A percentile compares a stretch with the other conserved stretches of the same genome.
These are phyloP conservation scores for Micromussa lordhowensis DNA, from an alignment of 92 coral and sea anemone genomes.

Conservation along the genomic window DNA sequence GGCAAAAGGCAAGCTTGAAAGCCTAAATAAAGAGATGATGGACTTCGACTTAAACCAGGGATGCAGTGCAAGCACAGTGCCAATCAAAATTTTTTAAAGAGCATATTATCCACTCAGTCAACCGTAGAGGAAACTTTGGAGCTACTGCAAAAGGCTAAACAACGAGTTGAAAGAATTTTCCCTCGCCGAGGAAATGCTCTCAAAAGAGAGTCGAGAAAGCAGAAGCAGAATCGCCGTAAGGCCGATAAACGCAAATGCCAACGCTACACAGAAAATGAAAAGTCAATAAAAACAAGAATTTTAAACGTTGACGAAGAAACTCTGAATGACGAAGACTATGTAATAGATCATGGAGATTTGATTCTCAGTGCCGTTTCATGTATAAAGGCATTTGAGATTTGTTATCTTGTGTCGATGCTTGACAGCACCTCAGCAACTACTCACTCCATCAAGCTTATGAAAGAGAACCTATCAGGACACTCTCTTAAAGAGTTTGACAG, in stretches of 20 bases:
- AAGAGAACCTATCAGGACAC: conserved; percentile 45
- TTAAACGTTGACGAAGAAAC: conserved; percentile 50
- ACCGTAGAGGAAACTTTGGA: conserved; percentile 44
- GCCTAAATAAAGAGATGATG: no score
- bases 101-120: conserved; percentile 28
- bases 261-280: no score
- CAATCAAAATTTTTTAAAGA: conserved; percentile 30
- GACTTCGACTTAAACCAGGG: no score
- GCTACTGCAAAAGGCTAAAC: conserved; percentile 41
- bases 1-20: no score
- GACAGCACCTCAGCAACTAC: conserved; percentile 59
- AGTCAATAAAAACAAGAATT: conserved; percentile 7
- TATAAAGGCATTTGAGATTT: conserved; percentile 48
- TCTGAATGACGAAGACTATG: conserved; percentile 53
- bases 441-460: conserved; percentile 47
- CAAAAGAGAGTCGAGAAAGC: conserved; percentile 40
- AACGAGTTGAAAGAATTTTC: conserved; percentile 38
- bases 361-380: conserved; percentile 52
- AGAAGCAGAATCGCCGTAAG: conserved; percentile 39
- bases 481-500: no score
- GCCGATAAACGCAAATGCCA: neutral
- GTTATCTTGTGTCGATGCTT: conserved; percentile 46
- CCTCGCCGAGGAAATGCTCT: conserved; percentile 37
- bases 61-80: conserved; percentile 35
- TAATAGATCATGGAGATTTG: conserved; percentile 52